Conservation (phyloP, 1,140 invertebrate genomes). For the Globodera rostochiensis region DNA sequence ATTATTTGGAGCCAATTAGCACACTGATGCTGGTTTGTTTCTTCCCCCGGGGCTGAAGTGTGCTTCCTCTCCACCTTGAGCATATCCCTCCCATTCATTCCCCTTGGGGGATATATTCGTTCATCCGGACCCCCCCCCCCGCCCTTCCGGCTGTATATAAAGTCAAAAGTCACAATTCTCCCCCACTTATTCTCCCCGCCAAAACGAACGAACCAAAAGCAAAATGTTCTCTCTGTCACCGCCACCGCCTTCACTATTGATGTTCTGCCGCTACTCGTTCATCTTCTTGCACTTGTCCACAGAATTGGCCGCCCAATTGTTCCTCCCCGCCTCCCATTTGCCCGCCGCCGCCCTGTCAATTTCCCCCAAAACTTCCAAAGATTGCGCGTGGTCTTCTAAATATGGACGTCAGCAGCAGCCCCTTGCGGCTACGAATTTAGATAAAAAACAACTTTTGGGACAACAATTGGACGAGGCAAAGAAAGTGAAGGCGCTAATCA, state of each 20-base stretch:
- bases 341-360: neutral
- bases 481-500: neutral
- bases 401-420: neutral
- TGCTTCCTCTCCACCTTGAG: neutral
- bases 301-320: neutral
- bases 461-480: constrained; percentile 5
- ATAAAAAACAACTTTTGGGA: neutral
- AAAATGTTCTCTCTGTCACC: neutral
- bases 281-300: neutral
- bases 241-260: neutral
- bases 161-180: neutral
- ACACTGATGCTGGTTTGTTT: neutral
- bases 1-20: neutral
- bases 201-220: neutral
- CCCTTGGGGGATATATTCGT: neutral
- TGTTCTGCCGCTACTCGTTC: neutral
- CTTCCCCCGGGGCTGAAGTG: neutral
- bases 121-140: constrained; percentile 2
- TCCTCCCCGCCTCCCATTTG: constrained; percentile 1
- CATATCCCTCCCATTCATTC: neutral
- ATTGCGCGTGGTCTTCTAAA: neutral
- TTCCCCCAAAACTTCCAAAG: neutral
- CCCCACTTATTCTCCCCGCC: neutral
- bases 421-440: neutral
- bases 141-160: neutral